phyloP scores from a whole-genome alignment of 2,113 vertebrate genomes.

The Emydocephalus ijimae region DNA sequence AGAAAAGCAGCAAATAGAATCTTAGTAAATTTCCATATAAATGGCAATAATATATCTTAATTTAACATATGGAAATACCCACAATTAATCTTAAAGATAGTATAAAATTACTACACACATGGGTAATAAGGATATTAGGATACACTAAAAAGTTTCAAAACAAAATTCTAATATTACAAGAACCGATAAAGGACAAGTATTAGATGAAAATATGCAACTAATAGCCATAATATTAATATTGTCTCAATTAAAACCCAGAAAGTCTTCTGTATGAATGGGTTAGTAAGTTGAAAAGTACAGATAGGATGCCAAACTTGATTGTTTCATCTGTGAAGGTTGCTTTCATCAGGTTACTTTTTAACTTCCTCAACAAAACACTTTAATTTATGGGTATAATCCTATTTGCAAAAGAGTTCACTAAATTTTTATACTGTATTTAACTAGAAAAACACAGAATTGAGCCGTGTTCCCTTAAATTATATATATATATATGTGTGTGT shows the following conservation, averaged over 20 bases:
- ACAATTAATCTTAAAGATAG: neutral
- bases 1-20: neutral
- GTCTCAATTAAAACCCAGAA: neutral
- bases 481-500: too few species aligned
- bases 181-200: neutral
- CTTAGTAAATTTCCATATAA: neutral
- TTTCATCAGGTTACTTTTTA: neutral
- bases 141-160: neutral
- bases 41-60: neutral
- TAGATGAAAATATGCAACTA: neutral
- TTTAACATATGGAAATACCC: neutral
- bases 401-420: neutral
- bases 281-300: neutral
- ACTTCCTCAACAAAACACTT: neutral
- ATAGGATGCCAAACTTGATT: neutral
- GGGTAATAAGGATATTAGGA: neutral
- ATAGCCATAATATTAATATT: neutral
- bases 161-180: neutral
- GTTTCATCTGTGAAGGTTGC: neutral
- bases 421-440: neutral
- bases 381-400: neutral
- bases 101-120: neutral
- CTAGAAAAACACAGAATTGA: neutral
- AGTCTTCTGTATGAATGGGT: neutral
- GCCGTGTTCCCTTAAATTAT: neutral